Conservation (phyloP, 2,797 vertebrate genomes). For the Malurus leucopterus region DNA sequence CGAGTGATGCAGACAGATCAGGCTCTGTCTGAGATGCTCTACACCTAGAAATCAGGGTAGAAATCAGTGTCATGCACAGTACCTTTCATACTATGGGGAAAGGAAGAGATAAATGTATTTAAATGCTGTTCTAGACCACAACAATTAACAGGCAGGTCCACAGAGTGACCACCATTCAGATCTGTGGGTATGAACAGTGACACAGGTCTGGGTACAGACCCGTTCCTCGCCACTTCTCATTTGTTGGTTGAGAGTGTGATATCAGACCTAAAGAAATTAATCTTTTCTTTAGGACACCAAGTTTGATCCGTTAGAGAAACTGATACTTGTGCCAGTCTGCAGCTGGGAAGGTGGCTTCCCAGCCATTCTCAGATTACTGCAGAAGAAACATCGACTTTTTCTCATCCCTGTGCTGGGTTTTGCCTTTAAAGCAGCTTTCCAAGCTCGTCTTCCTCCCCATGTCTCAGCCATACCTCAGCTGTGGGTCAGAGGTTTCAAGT, state of each 20-base stretch:
- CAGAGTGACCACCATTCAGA: not conserved
- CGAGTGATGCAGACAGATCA: not conserved
- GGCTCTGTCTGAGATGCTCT: not conserved
- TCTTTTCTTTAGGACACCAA: not conserved
- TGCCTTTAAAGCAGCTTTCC: not conserved
- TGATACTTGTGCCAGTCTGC: not conserved
- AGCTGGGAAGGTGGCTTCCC: not conserved
- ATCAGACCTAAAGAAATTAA: not conserved
- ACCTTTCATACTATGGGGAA: not conserved
- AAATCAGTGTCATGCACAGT: not conserved
- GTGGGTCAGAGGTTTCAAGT: not conserved
- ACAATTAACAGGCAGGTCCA: not conserved
- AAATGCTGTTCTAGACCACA: not conserved
- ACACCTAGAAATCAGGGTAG: not conserved
- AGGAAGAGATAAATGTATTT: not conserved
- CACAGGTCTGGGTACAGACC: accelerated
- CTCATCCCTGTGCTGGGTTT: not conserved
- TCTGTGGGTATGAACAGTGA: not conserved
- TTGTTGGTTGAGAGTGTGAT: accelerated
- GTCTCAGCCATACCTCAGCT: not conserved
- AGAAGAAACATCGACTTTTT: not conserved
- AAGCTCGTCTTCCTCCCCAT: not conserved
- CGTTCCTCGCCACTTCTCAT: not conserved
- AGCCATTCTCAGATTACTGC: not conserved
- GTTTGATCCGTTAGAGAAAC: not conserved